phyloP scores from a whole-genome alignment of 1,140 invertebrate species.

The Batillaria attramentaria region DNA sequence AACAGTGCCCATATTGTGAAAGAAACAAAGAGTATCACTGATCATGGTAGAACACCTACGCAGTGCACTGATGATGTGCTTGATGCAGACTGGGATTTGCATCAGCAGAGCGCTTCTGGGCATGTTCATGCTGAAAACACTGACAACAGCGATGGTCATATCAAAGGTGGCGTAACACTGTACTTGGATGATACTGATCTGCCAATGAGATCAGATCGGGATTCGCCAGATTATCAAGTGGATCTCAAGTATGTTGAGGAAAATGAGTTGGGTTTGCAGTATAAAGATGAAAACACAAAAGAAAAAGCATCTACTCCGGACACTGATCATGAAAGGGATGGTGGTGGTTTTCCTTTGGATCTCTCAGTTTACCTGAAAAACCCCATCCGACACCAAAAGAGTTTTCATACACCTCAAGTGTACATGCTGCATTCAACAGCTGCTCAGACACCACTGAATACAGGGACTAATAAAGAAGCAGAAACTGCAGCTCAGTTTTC shows the following conservation, averaged over 20 bases:
- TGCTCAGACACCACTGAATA: too few species aligned
- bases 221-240: not conserved
- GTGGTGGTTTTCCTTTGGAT: not conserved
- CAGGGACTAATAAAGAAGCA: not conserved
- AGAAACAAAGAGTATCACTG: too few species aligned
- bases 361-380: not conserved
- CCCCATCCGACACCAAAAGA: not conserved
- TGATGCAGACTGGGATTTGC: not conserved
- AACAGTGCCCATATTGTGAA: too few species aligned
- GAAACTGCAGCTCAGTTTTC: not conserved
- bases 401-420: not conserved
- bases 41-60: too few species aligned
- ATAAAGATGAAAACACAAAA: not conserved
- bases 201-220: not conserved
- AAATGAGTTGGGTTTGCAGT: not conserved
- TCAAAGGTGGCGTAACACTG: too few species aligned
- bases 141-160: too few species aligned
- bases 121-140: not conserved
- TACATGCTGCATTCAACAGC: slow-evolving; percentile 7
- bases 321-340: not conserved
- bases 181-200: not conserved
- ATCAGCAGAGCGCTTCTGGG: not conserved
- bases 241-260: not conserved
- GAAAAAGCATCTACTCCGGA: not conserved
- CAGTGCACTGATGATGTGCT: too few species aligned